Percentiles rank a stretch among this genome's conserved stretches.
These are phyloP conservation scores for Leptinotarsa lineolata DNA, from an alignment of 1,140 invertebrate genomes.

Conservation along the genomic window DNA sequence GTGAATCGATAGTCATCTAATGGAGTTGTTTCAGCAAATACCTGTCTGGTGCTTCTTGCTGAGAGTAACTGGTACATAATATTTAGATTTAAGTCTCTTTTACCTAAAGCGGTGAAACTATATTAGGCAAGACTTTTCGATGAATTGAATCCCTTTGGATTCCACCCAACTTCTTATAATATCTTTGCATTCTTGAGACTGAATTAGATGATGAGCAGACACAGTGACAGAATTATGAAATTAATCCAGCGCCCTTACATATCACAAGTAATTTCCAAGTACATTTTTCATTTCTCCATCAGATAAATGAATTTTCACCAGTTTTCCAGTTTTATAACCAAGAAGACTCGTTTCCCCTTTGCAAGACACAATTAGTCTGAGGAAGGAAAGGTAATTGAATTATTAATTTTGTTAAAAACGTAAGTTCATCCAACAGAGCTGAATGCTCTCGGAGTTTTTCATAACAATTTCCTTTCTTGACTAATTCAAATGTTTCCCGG, in stretches of 20 bases:
- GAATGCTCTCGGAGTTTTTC: neutral
- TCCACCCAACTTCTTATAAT: too few species aligned
- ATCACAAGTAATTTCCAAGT: neutral
- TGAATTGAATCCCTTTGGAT: too few species aligned
- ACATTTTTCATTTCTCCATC: neutral
- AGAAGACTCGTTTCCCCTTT: neutral
- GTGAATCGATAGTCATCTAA: too few species aligned
- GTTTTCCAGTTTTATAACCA: neutral
- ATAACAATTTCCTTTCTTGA: neutral
- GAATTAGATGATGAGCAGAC: neutral
- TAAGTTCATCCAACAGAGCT: neutral
- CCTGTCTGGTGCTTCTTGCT: too few species aligned
- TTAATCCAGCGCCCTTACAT: neutral
- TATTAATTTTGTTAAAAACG: slow-evolving; percentile 4
- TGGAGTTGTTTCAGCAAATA: too few species aligned
- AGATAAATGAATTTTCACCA: neutral
- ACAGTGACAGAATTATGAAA: neutral
- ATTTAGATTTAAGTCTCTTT: too few species aligned
- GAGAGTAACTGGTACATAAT: too few species aligned
- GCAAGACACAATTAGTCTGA: neutral
- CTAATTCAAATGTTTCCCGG: neutral
- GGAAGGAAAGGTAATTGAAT: neutral
- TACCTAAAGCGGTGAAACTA: too few species aligned
- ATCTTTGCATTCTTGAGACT: too few species aligned
- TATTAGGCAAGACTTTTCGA: too few species aligned